Conservation (phyloP, 2,113 vertebrate genomes). For the Illadopsis cleaveri region DNA sequence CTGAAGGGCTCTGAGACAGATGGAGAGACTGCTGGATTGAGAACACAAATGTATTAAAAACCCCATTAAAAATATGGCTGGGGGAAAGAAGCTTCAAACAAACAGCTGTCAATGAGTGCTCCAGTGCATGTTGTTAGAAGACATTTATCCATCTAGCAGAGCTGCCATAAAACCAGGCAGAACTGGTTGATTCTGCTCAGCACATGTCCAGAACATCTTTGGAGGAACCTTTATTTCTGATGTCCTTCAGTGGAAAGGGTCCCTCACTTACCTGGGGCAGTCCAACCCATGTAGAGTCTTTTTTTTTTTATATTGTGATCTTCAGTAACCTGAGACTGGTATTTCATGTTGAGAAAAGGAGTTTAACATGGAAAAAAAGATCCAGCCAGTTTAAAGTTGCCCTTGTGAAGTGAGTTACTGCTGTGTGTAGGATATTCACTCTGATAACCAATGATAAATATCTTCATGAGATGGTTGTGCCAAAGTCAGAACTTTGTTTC, state of each 20-base stretch:
- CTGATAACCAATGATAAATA: background rate
- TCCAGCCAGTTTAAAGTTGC: background rate
- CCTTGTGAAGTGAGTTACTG: background rate
- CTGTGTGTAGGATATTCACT: background rate
- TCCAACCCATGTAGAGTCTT: background rate
- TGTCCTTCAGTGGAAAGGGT: background rate
- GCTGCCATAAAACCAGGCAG: background rate
- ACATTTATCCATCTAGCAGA: background rate
- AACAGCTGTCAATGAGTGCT: background rate
- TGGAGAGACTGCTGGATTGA: background rate
- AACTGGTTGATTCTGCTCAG: background rate
- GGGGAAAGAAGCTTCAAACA: background rate
- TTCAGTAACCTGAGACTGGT: background rate
- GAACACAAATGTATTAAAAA: background rate
- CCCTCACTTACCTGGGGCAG: background rate
- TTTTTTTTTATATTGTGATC: background rate
- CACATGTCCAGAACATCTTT: background rate
- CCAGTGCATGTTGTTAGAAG: background rate
- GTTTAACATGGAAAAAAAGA: background rate
- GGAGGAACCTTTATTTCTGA: background rate
- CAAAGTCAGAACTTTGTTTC: background rate
- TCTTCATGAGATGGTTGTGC: background rate
- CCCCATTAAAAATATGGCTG: background rate
- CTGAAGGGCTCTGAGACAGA: background rate
- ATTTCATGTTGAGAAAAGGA: background rate